Percentiles rank a stretch among this genome's conserved stretches.
phyloP scores from a whole-genome alignment of 2,888 invertebrate species.

The Stenodera caucasica region DNA sequence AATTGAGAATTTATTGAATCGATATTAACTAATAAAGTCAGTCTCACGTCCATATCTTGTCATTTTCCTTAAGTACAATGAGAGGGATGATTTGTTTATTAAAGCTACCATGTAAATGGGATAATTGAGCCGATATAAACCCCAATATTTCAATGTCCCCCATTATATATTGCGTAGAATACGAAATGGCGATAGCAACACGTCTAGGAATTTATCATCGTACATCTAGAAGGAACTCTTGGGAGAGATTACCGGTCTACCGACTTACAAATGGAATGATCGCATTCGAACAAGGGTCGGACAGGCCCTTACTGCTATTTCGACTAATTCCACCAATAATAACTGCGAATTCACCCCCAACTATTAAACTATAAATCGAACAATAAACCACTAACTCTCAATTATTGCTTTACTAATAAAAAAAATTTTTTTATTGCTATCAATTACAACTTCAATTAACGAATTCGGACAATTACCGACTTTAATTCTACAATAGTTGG shows the following conservation, averaged over 20 bases:
- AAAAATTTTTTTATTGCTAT: no score
- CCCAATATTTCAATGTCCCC: slow-evolving; percentile 26
- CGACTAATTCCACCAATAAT: background rate
- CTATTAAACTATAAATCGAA: no score
- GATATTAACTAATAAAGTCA: background rate
- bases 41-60: background rate
- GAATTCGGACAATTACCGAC: background rate
- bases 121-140: slow-evolving; percentile 28
- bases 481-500: no score
- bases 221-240: background rate
- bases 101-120: slow-evolving; percentile 25
- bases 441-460: background rate
- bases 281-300: background rate
- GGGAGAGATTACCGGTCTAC: slow-evolving; percentile 1
- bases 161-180: background rate
- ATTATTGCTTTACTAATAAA: no score
- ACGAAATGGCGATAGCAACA: background rate
- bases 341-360: background rate
- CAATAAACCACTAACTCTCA: no score
- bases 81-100: slow-evolving; percentile 18
- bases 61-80: background rate
- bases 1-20: no score
- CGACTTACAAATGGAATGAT: background rate
- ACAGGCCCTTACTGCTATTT: background rate
- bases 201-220: slow-evolving; percentile 1